Percentiles rank a stretch among this genome's conserved stretches.
Conservation (phyloP, 1,140 invertebrate species). For the Drosophila tropicalis region DNA sequence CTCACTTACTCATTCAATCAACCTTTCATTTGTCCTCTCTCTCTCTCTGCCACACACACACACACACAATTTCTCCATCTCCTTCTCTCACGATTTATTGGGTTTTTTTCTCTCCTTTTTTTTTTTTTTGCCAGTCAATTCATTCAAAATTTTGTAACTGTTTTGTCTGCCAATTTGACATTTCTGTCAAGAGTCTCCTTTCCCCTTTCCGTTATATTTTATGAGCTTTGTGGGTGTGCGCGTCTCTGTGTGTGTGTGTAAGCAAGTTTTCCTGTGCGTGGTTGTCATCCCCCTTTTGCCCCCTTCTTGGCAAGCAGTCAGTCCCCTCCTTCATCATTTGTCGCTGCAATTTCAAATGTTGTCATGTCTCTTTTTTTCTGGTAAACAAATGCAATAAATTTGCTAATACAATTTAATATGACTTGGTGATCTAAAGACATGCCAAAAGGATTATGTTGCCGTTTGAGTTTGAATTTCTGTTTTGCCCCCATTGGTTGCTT, state of each 20-base stretch:
- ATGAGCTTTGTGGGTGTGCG: conserved; percentile 39
- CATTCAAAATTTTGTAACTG: conserved; percentile 57
- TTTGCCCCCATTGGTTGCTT: not conserved
- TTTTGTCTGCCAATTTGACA: conserved; percentile 65
- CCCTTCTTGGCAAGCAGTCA: not conserved
- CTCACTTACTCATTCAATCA: conserved; percentile 45
- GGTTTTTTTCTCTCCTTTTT: not conserved
- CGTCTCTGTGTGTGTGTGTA: conserved; percentile 7
- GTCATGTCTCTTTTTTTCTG: conserved; percentile 42
- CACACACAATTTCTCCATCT: not conserved
- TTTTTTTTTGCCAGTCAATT: conserved; percentile 23
- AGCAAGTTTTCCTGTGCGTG: conserved; percentile 55
- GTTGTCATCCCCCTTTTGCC: not conserved
- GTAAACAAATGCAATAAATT: conserved; percentile 60
- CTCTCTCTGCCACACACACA: too few species aligned
- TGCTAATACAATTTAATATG: conserved; percentile 63
- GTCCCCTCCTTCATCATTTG: conserved; percentile 2
- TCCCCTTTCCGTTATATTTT: conserved; percentile 11
- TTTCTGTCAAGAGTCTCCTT: conserved; percentile 47
- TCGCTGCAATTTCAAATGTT: conserved; percentile 47
- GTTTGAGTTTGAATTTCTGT: not conserved
- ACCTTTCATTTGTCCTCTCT: not conserved
- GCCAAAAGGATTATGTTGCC: conserved; percentile 34
- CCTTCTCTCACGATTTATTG: not conserved
- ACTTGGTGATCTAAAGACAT: conserved; percentile 15